Base-by-base conservation (phyloP, 1,140 invertebrate genomes). In the Tetramorium parvispinum region DNA sequence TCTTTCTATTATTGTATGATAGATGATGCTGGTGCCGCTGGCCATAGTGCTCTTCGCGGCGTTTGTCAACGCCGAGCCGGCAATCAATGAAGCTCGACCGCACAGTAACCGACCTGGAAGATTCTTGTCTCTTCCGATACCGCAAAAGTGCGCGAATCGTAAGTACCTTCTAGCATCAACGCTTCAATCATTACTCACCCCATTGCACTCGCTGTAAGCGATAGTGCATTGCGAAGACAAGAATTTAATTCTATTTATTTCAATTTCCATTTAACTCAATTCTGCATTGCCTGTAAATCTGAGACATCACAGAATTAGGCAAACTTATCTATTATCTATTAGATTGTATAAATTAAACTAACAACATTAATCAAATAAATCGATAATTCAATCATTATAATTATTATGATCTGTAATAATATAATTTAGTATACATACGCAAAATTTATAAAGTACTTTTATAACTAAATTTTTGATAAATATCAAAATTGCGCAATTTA, bases 81-180 rank as follows among this genome's bases (percentile, higher is more conserved):
- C 95, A 43, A 95, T 95, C 88, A 95, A 91, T 81, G 95, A 96
- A 88, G 92, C 94, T 43, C 92, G 95, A 88, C 95, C 94, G 61
- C 94, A 93, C 68, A 93, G 92, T 81, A 96, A 96, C 87, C 93
- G 94, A 85, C 95, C 96, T 55, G 97, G 97, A 92, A 96, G 97
- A 92, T 98, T 98, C 95, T 96, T 98, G 73, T 97, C 97, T 66
- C 96, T 98, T 76, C 97, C 97, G 32, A 96, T 97, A 81, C 96
- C 97, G 85, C 96, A 97, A 92, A 98, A 98, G 96, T 98, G 97
- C 95, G 96, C 97, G 51, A 97, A 96, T 94, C 96, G 97, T 98
- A 96, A 97, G 97, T 97, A 82, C 32, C n/a, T 66, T 68, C 3
- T 32, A 7, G 4, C 1, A 51, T 46, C n/a, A 21, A 66, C 5